Evolutionary conservation across 2,113 vertebrate genomes (phyloP), one percentile per base, ranked within the genome.

Genomic region (Saguinus midas): DNA sequence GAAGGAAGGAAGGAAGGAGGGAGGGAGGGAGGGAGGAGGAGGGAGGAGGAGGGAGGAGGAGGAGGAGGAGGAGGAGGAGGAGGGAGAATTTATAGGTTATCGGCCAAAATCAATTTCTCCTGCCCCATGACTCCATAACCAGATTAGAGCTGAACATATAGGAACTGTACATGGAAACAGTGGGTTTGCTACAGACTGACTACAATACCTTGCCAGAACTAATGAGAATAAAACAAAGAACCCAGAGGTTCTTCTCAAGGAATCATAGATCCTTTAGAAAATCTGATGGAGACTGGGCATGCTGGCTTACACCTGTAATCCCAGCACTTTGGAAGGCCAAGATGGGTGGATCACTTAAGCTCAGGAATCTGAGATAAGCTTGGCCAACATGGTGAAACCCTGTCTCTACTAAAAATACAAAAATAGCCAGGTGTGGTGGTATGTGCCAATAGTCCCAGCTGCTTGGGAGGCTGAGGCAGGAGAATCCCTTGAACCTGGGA

Each of bases 241-340:
- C 40, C 17, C 35, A 91, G 86, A 73, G 18, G 8, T 82, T 82
- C 78, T 93, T 90, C 27, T 43, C 48, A 80, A 76, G 84, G n/a
- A 90, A 80, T 70, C 76, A 87, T 32, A 91, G 64, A 80, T 57
- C n/a, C 76, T 92, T 89, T 61, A 70, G 75, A 78, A 84, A 95
- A 94, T 66, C 52, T 93, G 79, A 75, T 45, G 3, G 21, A 66
- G 79, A 82, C 21, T 1, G 10, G 58, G 23, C 58, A 61, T 61
- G 58, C 23, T 61, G 58, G 58, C 23, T 61, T 11, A 61, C 9
- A 61, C 23, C 23, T 61, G 23, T 27, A 27, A 61, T 61, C 25
- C 23, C 58, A 61, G 58, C 9, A 61, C 58, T 61, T 61, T 61
- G 58, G 58, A 11, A 61, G 25, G 57, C 57, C 8, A 3, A 58